Percentiles rank a stretch among this genome's conserved stretches.
Evolutionary conservation across 2,113 vertebrate genomes (phyloP).

Genomic region (Bothrops jararaca): DNA sequence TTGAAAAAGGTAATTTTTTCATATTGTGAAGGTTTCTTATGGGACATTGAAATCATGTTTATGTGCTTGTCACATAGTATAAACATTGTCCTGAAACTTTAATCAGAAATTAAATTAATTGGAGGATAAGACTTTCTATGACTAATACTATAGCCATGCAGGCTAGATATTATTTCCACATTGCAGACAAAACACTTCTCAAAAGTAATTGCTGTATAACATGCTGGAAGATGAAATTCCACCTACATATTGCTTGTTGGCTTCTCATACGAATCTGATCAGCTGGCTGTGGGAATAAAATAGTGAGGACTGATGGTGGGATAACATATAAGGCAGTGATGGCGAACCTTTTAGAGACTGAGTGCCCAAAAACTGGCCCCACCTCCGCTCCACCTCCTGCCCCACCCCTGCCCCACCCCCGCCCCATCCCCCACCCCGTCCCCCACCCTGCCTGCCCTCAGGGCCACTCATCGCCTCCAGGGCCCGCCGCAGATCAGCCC

Average conservation of each 20-base stretch:
- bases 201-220: background rate
- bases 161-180: background rate
- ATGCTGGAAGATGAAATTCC: background rate
- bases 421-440: too few species aligned
- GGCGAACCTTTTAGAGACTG: too few species aligned
- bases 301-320: background rate
- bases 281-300: background rate
- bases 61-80: background rate
- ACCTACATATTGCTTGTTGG: background rate
- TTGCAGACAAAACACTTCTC: background rate
- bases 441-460: too few species aligned
- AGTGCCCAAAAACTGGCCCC: too few species aligned
- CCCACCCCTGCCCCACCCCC: too few species aligned
- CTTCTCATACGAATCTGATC: background rate
- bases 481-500: too few species aligned
- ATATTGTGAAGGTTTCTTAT: background rate
- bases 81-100: background rate
- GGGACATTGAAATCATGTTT: background rate
- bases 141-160: background rate
- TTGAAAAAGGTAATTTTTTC: conserved; percentile 77
- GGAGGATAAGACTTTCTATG: background rate
- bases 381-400: too few species aligned
- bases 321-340: too few species aligned
- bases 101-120: background rate
- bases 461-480: too few species aligned